A percentile compares a stretch with the other conserved stretches of the same genome.
phyloP scores from a whole-genome alignment of 2,888 invertebrate species.

The Andricus quercusramuli region DNA sequence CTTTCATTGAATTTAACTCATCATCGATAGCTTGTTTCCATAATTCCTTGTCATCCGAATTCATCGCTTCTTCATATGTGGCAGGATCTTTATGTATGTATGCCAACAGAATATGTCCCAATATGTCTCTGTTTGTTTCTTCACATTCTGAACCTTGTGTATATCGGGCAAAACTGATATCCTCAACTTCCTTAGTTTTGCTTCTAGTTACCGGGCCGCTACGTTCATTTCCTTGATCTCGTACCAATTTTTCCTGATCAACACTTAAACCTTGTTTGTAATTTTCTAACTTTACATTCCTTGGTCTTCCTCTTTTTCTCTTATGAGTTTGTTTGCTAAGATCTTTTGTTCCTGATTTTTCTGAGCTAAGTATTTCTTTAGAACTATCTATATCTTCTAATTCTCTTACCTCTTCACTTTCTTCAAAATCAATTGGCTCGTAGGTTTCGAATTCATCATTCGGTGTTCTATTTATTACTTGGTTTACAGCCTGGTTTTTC shows the following conservation, averaged over 20 bases:
- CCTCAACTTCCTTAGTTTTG: too few relatives aligned
- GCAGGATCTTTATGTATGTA: too few relatives aligned
- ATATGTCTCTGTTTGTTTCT: too few relatives aligned
- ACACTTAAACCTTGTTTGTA: not conserved
- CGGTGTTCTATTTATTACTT: not conserved
- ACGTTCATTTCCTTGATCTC: not conserved
- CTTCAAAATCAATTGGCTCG: not conserved
- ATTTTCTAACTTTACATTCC: constrained; percentile 29
- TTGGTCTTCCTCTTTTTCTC: constrained; percentile 48
- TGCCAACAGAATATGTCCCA: too few relatives aligned
- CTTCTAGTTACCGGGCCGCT: too few relatives aligned
- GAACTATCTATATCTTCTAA: not conserved
- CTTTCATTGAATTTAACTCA: too few relatives aligned
- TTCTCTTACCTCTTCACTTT: constrained; percentile 34
- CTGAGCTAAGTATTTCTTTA: not conserved
- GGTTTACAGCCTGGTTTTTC: constrained; percentile 19
- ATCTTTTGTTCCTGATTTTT: constrained; percentile 43
- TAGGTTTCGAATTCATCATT: not conserved
- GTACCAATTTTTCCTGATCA: not conserved
- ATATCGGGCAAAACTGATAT: too few relatives aligned
- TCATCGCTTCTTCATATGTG: too few relatives aligned
- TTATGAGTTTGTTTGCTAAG: constrained; percentile 40
- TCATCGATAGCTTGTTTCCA: too few relatives aligned
- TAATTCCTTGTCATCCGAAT: too few relatives aligned
- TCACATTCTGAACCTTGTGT: too few relatives aligned